phyloP scores from a whole-genome alignment of 2,888 invertebrate species.

The Podabrus alpinus region DNA sequence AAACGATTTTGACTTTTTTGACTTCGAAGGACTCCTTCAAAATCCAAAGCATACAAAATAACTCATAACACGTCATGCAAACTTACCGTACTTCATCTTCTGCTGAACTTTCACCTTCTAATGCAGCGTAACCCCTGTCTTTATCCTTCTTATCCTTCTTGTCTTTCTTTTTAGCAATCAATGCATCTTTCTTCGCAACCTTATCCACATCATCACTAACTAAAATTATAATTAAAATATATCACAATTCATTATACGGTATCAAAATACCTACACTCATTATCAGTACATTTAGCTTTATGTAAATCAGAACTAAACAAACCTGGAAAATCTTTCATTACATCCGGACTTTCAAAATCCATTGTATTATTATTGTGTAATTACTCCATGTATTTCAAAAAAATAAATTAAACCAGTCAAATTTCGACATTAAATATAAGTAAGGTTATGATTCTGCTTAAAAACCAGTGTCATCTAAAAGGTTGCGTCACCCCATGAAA shows the following conservation, averaged over 20 bases:
- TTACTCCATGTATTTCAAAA: background rate
- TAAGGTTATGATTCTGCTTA: background rate
- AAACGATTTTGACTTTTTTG: slow-evolving; percentile 86
- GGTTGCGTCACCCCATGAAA: too few relatives aligned
- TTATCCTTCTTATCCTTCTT: slow-evolving; percentile 86
- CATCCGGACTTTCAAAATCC: slow-evolving; percentile 88
- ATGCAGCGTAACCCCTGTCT: slow-evolving; percentile 88
- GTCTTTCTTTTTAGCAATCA: slow-evolving; percentile 79
- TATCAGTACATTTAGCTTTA: slow-evolving; percentile 74
- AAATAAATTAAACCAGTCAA: background rate
- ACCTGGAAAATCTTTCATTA: slow-evolving; percentile 89
- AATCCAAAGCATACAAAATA: slow-evolving; percentile 35
- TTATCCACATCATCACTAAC: slow-evolving; percentile 85
- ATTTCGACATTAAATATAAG: background rate
- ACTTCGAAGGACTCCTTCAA: slow-evolving; percentile 78
- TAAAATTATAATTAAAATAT: slow-evolving; percentile 47
- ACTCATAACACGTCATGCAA: slow-evolving; percentile 1
- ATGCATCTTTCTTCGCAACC: slow-evolving; percentile 76
- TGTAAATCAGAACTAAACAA: slow-evolving; percentile 81
- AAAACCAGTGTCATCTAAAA: background rate
- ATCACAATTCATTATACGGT: background rate
- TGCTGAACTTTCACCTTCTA: slow-evolving; percentile 92
- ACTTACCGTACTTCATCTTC: slow-evolving; percentile 85
- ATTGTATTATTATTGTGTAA: slow-evolving; percentile 54
- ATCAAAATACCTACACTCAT: slow-evolving; percentile 70